These are phyloP conservation scores for Pelmatolapia mariae DNA, from an alignment of 2,113 vertebrate species.

Conservation along the genomic window DNA sequence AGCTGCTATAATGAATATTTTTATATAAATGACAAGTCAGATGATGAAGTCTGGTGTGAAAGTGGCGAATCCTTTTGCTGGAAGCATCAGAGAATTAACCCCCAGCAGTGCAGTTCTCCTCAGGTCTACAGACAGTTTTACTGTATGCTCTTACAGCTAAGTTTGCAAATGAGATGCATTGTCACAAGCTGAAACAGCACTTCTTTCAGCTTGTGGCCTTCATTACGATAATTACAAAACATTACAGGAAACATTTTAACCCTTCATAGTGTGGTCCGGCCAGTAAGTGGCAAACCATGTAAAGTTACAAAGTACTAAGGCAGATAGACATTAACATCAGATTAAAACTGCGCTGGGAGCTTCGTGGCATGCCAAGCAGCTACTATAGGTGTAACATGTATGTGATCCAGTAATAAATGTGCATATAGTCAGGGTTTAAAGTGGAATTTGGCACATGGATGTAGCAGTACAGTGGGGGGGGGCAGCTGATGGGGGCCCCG, in stretches of 20 bases:
- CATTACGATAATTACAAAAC: background rate
- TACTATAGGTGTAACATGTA: background rate
- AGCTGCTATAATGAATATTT: background rate
- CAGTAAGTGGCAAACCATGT: too few species aligned
- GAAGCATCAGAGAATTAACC: background rate
- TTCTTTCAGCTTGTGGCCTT: background rate
- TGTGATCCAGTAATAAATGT: background rate
- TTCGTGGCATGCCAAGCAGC: background rate
- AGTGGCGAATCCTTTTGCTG: background rate
- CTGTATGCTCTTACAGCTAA: background rate
- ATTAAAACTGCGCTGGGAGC: background rate
- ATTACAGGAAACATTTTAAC: background rate
- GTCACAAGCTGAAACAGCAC: background rate
- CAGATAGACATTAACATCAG: background rate
- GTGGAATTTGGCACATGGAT: background rate
- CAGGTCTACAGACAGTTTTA: background rate
- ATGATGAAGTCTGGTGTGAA: background rate
- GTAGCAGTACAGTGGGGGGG: background rate
- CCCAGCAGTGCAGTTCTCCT: background rate
- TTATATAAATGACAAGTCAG: background rate
- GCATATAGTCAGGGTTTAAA: background rate
- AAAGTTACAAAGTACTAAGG: background rate
- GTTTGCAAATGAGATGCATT: background rate
- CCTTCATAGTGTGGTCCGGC: background rate
- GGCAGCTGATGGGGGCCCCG: too few species aligned